Base-by-base conservation (phyloP, 2,797 vertebrate genomes). In the Mormyrus hasselquistii region DNA sequence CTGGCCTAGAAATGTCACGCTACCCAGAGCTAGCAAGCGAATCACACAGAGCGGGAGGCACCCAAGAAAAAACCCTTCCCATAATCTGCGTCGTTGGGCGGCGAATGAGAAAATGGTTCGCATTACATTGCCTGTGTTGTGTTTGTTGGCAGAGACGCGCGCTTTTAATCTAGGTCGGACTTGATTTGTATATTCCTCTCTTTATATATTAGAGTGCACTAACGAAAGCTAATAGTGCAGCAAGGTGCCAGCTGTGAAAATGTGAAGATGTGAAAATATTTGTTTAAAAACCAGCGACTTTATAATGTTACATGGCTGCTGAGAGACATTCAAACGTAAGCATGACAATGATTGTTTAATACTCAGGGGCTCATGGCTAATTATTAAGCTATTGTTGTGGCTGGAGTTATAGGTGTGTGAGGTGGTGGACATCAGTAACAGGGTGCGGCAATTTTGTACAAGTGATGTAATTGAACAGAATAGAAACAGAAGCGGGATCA, bases 1-100 rank as follows among this genome's bases (percentile, higher is more conserved):
- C 85, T 38, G 85, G 29, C 53, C 85, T 57, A 86, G 85, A 86
- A 86, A 86, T 34, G 52, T 57, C 85, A 86, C 34, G 25, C 12
- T 50, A 19, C 29, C 2, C 0, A 86, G 50, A 25, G 25, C 53
- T 34, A 8, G 50, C 12, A 4, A 34, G 25, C 52, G 10, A 34
- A 34, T 50, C n/a, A 9, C 9, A 25, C 82, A 4, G 29, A 59
- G 16, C 14, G 12, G 29, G 50, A 34, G n/a, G 14, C 22, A 6
- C 52, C 85, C n/a, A n/a, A 41, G 73, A 3, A 69, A 55, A 41
- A 9, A 34, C 22, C 16, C 12, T 38, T 8, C 8, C 14, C 85
- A 38, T 57, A 86, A 86, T 41, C 10, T 34, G 34, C 29, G 4
- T 55, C 25, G 6, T 59, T 44, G 47, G 25, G 29, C 14, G 16